Evolutionary conservation across 2,797 vertebrate genomes (phyloP), one percentile per base, ranked within the genome.

Genomic region (Serranus cabrilla): DNA sequence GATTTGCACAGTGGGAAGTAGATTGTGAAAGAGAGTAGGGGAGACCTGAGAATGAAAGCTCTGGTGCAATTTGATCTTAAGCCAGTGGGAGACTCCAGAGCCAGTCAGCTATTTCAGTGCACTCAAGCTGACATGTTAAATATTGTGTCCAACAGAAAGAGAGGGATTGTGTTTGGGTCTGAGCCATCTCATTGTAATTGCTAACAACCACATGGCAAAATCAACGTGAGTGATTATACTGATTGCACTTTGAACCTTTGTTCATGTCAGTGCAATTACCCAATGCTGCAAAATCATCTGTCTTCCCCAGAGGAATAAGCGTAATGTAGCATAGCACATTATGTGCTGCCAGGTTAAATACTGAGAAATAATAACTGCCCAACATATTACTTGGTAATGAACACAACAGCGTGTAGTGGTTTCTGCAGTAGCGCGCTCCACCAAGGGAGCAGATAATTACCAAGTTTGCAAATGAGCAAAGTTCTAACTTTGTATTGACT

Each of bases 51-150:
- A 67, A 68, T 69, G 65, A 80, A 80, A 82, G 70, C 71, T 62
- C 16, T 6, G 31, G 50, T 52, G 61, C 0, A 7, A 85, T 81
- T 83, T 91, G 74, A 80, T 83, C 47, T 84, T n/a, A 31, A 74
- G 82, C 82, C 83, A 78, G 71, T 55, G 46, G 79, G 65, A 60
- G 54, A 27, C 65, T 71, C 54, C 64, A 51, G 58, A 86, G 67
- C 57, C 71, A 81, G 27, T 61, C 72, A 76, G 45, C 59, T 66
- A 55, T 76, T 81, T 88, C 78, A 25, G 46, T 54, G 55, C 59
- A 54, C 74, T 80, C 71, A 71, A 76, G 72, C 75, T 78, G 81
- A 85, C 68, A 68, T 67, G 60, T 82, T 84, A 78, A 82, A 88
- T 77, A 81, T 20, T 21, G 39, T 68, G 63, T 86, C 74, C 80